Evolutionary conservation across 2,888 invertebrate species (phyloP), one percentile per base, ranked within the genome.

Genomic region (Acrobasis consociella): DNA sequence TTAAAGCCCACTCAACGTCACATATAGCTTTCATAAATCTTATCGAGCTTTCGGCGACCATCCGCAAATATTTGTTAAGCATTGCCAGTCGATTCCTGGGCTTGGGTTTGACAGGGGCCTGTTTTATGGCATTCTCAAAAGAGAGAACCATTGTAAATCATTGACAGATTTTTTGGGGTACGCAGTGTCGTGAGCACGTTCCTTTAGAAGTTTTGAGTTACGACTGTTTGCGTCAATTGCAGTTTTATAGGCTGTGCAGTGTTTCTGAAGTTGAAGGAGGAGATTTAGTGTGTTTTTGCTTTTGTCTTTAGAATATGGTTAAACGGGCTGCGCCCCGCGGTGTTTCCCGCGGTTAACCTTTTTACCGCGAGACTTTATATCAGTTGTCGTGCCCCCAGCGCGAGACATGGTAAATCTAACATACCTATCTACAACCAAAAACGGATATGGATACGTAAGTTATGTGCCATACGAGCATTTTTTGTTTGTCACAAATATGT

Each of bases 51-150:
- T 65, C 58, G 56, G 16, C 60, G 65, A 67, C 67, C 72, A 76
- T 66, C 68, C 65, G 67, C 73, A 84, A 84, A 85, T 86, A 83
- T 87, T 87, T 86, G 84, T 82, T 74, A 80, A 82, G 81, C 81
- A 81, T 84, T 80, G 81, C 82, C 77, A 80, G 81, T 81, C 85
- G 83, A 86, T 85, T 76, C 71, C 72, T 69, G 75, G 67, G 76
- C 70, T 78, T 86, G 90, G 70, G 73, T 73, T 71, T 87, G 90
- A 89, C 90, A 85, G 78, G 82, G 88, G 89, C 73, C 84, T 86
- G 79, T 78, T 90, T 90, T 90, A 90, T 88, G 80, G 84, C 82
- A 75, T 83, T 77, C 85, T 86, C 81, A 72, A 80, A 80, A 80
- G 81, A 78, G 80, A 78, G 76, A 74, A 76, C 73, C 74, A 72